Base-by-base conservation (phyloP, 2,888 invertebrate species). In the Lithosia quadra region DNA sequence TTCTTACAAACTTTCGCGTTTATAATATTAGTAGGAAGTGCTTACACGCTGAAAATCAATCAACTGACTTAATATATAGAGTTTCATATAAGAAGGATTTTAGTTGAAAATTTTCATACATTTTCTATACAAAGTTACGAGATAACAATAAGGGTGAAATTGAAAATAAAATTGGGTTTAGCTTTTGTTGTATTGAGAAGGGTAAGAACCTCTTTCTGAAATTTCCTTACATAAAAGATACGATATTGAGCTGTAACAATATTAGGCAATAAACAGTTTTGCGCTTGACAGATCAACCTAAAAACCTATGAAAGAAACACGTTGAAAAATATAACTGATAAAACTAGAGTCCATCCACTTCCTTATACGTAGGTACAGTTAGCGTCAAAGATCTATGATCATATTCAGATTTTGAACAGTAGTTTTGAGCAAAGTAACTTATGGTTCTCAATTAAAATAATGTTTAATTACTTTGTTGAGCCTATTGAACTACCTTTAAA, bases 1-100 rank as follows among this genome's bases (percentile, higher is more conserved):
- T n/a, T n/a, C n/a, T n/a, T n/a, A n/a, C n/a, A n/a, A n/a, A n/a
- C n/a, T n/a, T n/a, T n/a, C n/a, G n/a, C n/a, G n/a, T n/a, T n/a
- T n/a, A n/a, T n/a, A n/a, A n/a, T n/a, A n/a, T n/a, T n/a, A n/a
- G n/a, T n/a, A n/a, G 66, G 18, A 49, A 49, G 49, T 73, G 63
- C 64, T 63, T 66, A 49, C 60, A 60, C 60, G 60, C 24, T 0
- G 49, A 53, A 65, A 43, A 79, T 80, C 78, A 72, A 73, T 80
- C 71, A 73, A 43, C 61, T 64, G 22, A 66, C 61, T 68, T 58
- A 15, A 55, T 49, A 55, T 49, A 22, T 60, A 24, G 49, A 60
- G 63, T 65, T 60, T 62, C 71, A 43, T 62, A 39, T 64, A 43
- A 63, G 43, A 59, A 68, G 69, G 13, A 21, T 55, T 78, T 69